Base-by-base conservation (phyloP, 2,113 vertebrate species). In the Calyptommatus sinebrachiatus region DNA sequence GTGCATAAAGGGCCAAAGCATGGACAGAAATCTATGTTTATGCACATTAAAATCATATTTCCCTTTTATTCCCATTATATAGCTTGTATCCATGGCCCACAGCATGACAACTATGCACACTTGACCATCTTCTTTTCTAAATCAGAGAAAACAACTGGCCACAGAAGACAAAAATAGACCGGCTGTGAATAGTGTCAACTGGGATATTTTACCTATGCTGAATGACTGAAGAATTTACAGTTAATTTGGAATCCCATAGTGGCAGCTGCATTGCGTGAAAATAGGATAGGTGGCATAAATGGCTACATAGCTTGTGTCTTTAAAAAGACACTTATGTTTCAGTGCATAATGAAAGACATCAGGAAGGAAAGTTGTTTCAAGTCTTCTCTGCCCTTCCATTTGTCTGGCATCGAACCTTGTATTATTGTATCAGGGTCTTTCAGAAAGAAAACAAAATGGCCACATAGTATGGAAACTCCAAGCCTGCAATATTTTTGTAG, bases 211-310 rank as follows among this genome's bases (percentile, higher is more conserved):
- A 65, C 63, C 83, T 1, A 2, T 24, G 70, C 35, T 35, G 79
- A 88, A 53, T 0, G 76, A 79, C 2, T 81, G 0, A 84, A 81
- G 65, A 76, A 85, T 81, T 76, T 78, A 29, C 67, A 81, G n/a
- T 1, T 85, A 69, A 76, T 67, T 81, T 81, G 76, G 80, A 81
- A 62, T 50, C 81, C 60, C 74, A 68, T 53, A 85, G 75, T 20
- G 83, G 53, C 88, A 93, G 88, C 86, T 87, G 87, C 80, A 83
- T 50, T 0, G 1, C 74, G 68, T 83, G 75, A 81, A 41, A 76
- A 76, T 67, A 69, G 73, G 0, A 0, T 18, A 45, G 69, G 28
- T 73, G 79, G 76, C 53, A 57, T 79, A 86, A 83, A 88, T 70
- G 73, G 50, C 71, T 84, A 83, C 63, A 45, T 79, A 79, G 65